Conservation (phyloP, 2,888 invertebrate species). For the Dorcus hopei region DNA sequence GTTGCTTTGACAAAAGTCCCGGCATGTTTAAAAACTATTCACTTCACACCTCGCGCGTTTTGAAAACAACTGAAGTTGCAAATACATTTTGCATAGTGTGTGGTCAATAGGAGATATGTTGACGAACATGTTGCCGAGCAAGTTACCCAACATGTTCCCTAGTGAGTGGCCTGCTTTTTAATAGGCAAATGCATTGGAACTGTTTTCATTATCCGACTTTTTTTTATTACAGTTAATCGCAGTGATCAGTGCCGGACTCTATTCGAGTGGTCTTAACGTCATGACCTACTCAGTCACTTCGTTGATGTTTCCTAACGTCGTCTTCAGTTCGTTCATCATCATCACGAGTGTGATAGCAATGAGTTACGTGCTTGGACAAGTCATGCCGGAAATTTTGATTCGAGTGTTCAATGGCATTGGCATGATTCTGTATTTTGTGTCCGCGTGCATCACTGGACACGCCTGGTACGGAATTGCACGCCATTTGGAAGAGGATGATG, state of each 20-base stretch:
- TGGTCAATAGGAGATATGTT: too few relatives aligned
- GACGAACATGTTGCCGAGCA: too few relatives aligned
- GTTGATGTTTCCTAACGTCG: conserved; percentile 37
- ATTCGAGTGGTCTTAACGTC: conserved; percentile 28
- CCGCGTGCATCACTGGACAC: conserved; percentile 28
- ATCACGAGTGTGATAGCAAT: conserved; percentile 38
- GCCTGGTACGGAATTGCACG: conserved; percentile 24
- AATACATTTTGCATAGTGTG: too few relatives aligned
- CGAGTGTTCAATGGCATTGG: conserved; percentile 38
- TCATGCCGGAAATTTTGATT: conserved; percentile 37
- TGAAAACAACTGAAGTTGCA: too few relatives aligned
- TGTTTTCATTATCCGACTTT: neutral
- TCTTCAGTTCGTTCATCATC: conserved; percentile 37
- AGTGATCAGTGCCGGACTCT: conserved; percentile 32
- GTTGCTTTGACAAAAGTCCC: too few relatives aligned
- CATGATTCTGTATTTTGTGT: conserved; percentile 33
- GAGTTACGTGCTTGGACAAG: conserved; percentile 36
- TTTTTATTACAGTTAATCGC: conserved; percentile 30
- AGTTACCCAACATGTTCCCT: too few relatives aligned
- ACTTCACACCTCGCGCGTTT: too few relatives aligned
- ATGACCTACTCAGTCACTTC: conserved; percentile 31
- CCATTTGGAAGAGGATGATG: conserved; percentile 4
- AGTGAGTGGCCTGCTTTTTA: too few relatives aligned
- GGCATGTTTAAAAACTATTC: too few relatives aligned
- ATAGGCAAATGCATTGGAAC: neutral